Conservation (phyloP, 2,113 vertebrate species). For the Struthidea cinerea region DNA sequence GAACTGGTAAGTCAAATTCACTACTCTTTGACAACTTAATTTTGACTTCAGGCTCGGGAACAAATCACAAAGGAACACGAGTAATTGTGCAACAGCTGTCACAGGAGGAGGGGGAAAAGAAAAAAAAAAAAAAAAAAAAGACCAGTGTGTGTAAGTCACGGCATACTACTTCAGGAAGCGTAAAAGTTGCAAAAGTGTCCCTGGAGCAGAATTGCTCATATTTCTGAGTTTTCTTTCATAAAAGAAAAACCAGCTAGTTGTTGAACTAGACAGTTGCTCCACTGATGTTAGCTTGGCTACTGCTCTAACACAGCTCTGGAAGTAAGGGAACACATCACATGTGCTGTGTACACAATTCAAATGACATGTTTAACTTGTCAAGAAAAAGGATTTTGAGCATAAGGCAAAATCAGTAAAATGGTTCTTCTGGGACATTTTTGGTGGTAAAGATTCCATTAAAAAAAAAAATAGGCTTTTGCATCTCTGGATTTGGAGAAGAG, state of each 20-base stretch:
- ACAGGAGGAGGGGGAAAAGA: background rate
- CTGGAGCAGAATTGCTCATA: background rate
- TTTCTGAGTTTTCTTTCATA: background rate
- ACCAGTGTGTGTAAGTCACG: background rate
- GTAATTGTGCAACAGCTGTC: background rate
- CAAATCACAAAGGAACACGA: background rate
- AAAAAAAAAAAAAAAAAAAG: background rate
- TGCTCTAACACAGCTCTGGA: background rate
- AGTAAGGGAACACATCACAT: background rate
- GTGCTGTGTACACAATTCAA: background rate
- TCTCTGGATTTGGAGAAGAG: background rate
- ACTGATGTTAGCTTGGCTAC: slow-evolving; percentile 11
- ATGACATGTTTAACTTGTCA: background rate
- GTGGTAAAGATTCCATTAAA: background rate
- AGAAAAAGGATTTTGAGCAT: background rate
- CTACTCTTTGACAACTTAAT: slow-evolving; percentile 19
- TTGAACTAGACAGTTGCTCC: background rate
- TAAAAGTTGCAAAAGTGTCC: background rate
- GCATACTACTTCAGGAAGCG: background rate
- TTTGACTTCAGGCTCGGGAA: background rate
- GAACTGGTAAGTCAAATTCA: background rate
- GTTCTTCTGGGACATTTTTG: background rate
- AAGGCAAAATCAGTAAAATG: background rate
- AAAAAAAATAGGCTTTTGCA: background rate
- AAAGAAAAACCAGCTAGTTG: background rate